Conservation (phyloP, 2,113 vertebrate species). For the Coracopsis vasa region DNA sequence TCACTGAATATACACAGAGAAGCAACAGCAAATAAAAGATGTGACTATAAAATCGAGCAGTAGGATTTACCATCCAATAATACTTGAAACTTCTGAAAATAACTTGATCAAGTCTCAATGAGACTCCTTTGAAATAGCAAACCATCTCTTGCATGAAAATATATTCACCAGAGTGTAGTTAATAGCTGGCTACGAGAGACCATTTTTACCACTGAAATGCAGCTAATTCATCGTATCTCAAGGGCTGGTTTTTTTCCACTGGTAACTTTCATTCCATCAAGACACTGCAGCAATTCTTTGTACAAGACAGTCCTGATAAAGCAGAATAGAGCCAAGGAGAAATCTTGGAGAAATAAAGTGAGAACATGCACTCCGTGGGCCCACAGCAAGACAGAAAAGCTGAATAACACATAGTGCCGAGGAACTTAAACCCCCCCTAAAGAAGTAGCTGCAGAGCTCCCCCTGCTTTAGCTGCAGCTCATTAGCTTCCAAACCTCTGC, state of each 20-base stretch:
- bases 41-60: not conserved
- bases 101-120: slow-evolving; percentile 57
- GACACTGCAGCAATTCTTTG: slow-evolving; percentile 14
- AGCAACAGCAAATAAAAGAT: slow-evolving; percentile 30
- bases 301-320: slow-evolving; percentile 7
- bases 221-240: slow-evolving; percentile 62
- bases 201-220: slow-evolving; percentile 58
- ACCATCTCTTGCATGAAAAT: slow-evolving; percentile 49
- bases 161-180: slow-evolving; percentile 57
- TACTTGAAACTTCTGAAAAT: slow-evolving; percentile 65
- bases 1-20: not conserved
- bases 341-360: slow-evolving; percentile 30
- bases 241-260: not conserved
- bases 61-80: slow-evolving; percentile 36
- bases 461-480: slow-evolving; percentile 59
- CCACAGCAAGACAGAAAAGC: slow-evolving; percentile 25
- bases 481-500: slow-evolving; percentile 59
- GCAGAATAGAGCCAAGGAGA: not conserved
- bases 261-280: slow-evolving; percentile 36
- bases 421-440: not conserved
- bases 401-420: not conserved
- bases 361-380: not conserved
- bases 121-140: slow-evolving; percentile 52
- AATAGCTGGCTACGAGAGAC: slow-evolving; percentile 26
- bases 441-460: slow-evolving; percentile 56